Evolutionary conservation across 2,888 invertebrate species (phyloP), one percentile per base, ranked within the genome.

Genomic region (Meloe dianella): DNA sequence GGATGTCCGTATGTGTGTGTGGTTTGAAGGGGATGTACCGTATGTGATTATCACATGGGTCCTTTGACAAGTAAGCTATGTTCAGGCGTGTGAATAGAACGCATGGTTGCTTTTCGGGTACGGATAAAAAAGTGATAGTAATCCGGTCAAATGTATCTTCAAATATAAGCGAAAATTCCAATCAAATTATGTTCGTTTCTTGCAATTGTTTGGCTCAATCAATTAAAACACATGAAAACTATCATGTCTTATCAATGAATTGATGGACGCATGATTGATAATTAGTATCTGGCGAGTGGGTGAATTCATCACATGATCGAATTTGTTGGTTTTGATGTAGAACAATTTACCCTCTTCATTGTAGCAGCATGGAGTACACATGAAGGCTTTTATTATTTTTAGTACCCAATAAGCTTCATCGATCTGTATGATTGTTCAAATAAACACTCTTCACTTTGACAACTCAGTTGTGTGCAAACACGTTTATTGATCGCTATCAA

Each of bases 381-480:
- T 68, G 65, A 68, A 60, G 38, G 65, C 47, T 60, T 65, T 65
- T 61, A 66, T 63, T 69, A 64, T 69, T 69, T 64, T 69, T 69
- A 68, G 65, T 66, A 12, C 10, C 56, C 59, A 51, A 61, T 54
- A 14, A 35, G 20, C 60, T 64, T 62, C 59, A 61, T 59, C 64
- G 57, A 63, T 63, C 61, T 62, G 57, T 30, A 60, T 56, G 54
- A 58, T 60, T 68, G 57, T 60, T 63, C 68, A 56, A 68, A 68
- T 62, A 64, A 60, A 67, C 20, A 14, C 54, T 24, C 47, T 24
- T 54, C 24, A 14, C 68, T 68, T 66, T 69, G 69, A 69, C 41
- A 66, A 69, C 12, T 58, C 60, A 61, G 56, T 57, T 64, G 62
- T 64, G 41, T 17, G 22, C 59, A 63, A 66, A 62, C 35, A 59